Base-by-base conservation (phyloP, 2,113 vertebrate species). In the Salvator merianae region DNA sequence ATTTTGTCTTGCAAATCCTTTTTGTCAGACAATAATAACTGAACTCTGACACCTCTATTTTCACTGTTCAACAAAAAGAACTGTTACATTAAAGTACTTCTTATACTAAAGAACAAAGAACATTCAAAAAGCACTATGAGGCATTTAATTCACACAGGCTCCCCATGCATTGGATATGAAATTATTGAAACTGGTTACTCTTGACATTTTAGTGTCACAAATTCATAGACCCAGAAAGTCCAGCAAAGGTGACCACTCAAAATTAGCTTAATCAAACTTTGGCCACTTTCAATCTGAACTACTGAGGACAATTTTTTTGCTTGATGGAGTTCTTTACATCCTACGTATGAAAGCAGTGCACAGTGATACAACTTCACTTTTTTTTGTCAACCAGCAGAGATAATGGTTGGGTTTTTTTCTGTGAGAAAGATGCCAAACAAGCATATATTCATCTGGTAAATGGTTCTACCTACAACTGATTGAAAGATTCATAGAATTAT, bases 1-100 rank as follows among this genome's bases (percentile, higher is more conserved):
- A 69, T 62, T 84, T 84, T 84, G 47, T 34, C 65, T 70, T 77
- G 47, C 65, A 77, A 77, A 77, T 69, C 12, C 36, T 77, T 47
- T 77, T 84, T 59, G 34, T 59, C 47, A 77, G 55, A 77, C 34
- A 84, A 59, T 77, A 84, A 77, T 62, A 78, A 77, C 18, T 70
- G 50, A 84, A 59, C 82, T 70, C 82, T 69, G 63, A 59, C 43
- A 69, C 34, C 24, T 84, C 36, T 2, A 32, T 70, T 72, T 77
- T 84, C 74, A 84, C 38, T 73, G 30, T 16, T 32, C 16, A 77
- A 84, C 24, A 18, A 84, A 40, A 84, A 84, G 26, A 32, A 55
- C 12, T 24, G 65, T n/a, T 69, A 16, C 65, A 70, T 71, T 62
- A 71, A 82, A 62, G 24, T 26, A 59, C 62, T 38, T 40, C 14